phyloP scores from a whole-genome alignment of 1,140 invertebrate species.

The Kradibia gibbosae region DNA sequence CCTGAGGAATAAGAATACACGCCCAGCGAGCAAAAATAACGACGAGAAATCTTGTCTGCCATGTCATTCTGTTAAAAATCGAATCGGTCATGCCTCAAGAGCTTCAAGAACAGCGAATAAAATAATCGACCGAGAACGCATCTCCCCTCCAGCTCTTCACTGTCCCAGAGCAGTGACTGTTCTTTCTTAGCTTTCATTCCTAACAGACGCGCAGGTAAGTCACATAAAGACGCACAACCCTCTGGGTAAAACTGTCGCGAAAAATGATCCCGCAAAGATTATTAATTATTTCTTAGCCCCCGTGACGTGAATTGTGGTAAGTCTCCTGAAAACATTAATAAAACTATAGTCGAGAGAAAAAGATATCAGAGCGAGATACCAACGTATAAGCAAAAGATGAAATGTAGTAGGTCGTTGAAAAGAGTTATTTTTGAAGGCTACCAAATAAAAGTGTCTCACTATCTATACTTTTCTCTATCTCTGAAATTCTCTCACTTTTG shows the following conservation, averaged over 20 bases:
- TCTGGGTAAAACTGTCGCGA: slow-evolving; percentile 70
- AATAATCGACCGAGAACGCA: slow-evolving; percentile 25
- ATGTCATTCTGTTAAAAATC: slow-evolving; percentile 68
- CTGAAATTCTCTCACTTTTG: too few relatives aligned
- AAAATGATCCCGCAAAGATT: slow-evolving; percentile 71
- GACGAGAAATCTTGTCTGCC: slow-evolving; percentile 31
- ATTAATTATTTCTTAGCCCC: slow-evolving; percentile 69
- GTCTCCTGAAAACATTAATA: slow-evolving; percentile 69
- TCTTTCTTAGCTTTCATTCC: background rate
- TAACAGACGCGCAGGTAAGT: slow-evolving; percentile 25
- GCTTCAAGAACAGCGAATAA: slow-evolving; percentile 17
- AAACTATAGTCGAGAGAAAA: background rate
- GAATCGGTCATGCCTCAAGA: slow-evolving; percentile 67
- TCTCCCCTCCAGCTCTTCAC: background rate
- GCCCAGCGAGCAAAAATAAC: background rate
- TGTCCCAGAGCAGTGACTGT: background rate
- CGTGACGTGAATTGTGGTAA: slow-evolving; percentile 52
- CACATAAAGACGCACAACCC: slow-evolving; percentile 29
- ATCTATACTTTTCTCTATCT: background rate
- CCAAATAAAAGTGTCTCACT: slow-evolving; percentile 44
- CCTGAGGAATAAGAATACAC: background rate
- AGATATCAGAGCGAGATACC: slow-evolving; percentile 49
- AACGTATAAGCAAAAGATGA: background rate
- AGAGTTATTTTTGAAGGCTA: slow-evolving; percentile 70
- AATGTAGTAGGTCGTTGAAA: background rate